Conservation (phyloP, 2,888 invertebrate genomes). For the Pheosia gnoma region DNA sequence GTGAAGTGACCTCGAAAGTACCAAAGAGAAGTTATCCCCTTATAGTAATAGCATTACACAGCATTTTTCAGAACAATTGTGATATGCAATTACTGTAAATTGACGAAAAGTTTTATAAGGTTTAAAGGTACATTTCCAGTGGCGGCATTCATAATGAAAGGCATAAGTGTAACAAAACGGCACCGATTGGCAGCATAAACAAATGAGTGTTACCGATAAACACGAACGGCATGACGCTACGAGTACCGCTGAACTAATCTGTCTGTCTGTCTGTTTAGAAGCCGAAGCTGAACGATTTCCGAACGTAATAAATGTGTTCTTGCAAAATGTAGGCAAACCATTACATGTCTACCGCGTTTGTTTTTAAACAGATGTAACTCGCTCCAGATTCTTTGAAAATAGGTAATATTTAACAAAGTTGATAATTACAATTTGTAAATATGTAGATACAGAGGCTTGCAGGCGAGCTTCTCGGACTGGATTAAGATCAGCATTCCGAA, state of each 20-base stretch:
- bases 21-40: too few species aligned
- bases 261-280: slow-evolving; percentile 51
- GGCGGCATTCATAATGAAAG: not conserved
- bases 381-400: slow-evolving; percentile 60
- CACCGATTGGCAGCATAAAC: slow-evolving; percentile 7
- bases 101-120: too few species aligned
- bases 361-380: slow-evolving; percentile 64
- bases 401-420: slow-evolving; percentile 47
- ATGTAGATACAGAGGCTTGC: slow-evolving; percentile 23
- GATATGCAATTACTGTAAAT: too few species aligned
- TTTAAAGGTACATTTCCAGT: too few species aligned
- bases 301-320: slow-evolving; percentile 65
- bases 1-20: too few species aligned
- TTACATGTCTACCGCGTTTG: slow-evolving; percentile 55
- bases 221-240: slow-evolving; percentile 7
- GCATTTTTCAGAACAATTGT: too few species aligned
- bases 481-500: slow-evolving; percentile 35
- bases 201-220: slow-evolving; percentile 7
- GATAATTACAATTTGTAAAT: slow-evolving; percentile 48
- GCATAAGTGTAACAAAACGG: not conserved
- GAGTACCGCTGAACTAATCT: slow-evolving; percentile 22
- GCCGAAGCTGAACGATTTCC: slow-evolving; percentile 64
- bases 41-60: too few species aligned
- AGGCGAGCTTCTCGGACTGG: slow-evolving; percentile 27
- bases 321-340: slow-evolving; percentile 56